Percentiles rank a stretch among this genome's conserved stretches.
Conservation (phyloP, 2,113 vertebrate genomes). For the Eurystomus gularis region DNA sequence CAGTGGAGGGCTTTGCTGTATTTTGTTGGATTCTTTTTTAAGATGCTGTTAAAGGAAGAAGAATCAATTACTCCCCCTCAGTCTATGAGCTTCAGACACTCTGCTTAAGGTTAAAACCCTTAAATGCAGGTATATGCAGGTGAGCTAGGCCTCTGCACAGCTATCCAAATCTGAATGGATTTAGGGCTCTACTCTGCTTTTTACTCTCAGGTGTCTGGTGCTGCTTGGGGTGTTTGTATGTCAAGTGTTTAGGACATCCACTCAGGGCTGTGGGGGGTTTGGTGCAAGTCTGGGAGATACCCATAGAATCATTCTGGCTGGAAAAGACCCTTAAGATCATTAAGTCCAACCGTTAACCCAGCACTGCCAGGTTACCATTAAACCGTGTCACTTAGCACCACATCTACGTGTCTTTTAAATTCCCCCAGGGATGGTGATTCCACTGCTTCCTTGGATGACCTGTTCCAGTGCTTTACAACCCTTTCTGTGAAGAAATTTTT, state of each 20-base stretch:
- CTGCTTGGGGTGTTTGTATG: neutral
- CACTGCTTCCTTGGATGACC: no score
- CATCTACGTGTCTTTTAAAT: no score
- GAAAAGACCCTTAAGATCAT: no score
- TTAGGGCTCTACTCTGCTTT: neutral
- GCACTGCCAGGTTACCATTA: no score
- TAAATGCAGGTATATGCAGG: neutral
- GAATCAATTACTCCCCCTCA: neutral
- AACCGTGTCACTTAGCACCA: no score
- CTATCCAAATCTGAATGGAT: neutral
- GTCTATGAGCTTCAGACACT: neutral
- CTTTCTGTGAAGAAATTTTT: no score
- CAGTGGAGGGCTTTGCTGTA: neutral
- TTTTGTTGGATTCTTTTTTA: neutral
- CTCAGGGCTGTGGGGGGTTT: neutral
- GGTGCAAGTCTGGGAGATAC: neutral
- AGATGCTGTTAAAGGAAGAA: neutral
- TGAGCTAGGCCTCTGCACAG: neutral
- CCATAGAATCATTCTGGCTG: no score
- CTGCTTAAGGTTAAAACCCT: neutral
- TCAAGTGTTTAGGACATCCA: no score
- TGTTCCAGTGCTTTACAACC: no score
- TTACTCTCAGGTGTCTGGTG: neutral
- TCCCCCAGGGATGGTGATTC: no score
- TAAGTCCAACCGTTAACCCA: no score